A percentile compares a stretch with the other conserved stretches of the same genome.
Evolutionary conservation across 2,797 vertebrate genomes (phyloP).

Genomic region (Periophthalmus magnuspinnatus): DNA sequence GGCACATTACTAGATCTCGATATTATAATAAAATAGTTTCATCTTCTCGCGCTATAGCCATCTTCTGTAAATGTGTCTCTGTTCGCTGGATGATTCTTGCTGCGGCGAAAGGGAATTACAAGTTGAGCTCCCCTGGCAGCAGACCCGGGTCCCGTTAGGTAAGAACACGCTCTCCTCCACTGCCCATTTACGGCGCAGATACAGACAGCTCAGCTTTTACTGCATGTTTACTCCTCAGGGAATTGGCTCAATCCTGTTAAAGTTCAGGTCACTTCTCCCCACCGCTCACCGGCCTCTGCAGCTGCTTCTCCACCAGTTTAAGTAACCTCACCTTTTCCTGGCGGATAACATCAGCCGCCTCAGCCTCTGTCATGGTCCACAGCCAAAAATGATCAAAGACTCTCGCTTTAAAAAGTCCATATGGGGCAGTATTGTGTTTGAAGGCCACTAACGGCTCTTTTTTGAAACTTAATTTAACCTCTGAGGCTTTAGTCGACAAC

Average conservation of each 20-base stretch:
- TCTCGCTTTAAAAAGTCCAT: conserved; percentile 33
- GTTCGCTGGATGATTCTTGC: conserved; percentile 51
- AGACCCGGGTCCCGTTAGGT: conserved; percentile 67
- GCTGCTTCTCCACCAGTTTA: conserved; percentile 53
- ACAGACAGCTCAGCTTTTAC: conserved; percentile 74
- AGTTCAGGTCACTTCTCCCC: conserved; percentile 75
- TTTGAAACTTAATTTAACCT: conserved; percentile 24
- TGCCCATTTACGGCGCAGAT: conserved; percentile 77
- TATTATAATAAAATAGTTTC: conserved; percentile 14
- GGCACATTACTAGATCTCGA: conserved; percentile 26
- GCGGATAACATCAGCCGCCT: conserved; percentile 52
- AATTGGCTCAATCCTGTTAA: conserved; percentile 77
- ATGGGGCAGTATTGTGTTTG: conserved; percentile 31
- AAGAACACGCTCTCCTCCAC: conserved; percentile 70
- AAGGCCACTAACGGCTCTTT: conserved; percentile 27
- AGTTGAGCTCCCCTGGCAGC: conserved; percentile 69
- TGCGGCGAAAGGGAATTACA: conserved; percentile 63
- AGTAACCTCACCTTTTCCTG: conserved; percentile 48
- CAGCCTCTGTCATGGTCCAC: conserved; percentile 22
- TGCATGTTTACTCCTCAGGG: conserved; percentile 78
- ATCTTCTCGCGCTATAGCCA: conserved; percentile 21
- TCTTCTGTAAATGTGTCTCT: conserved; percentile 42
- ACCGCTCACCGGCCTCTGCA: conserved; percentile 37
- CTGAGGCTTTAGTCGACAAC: conserved; percentile 15
- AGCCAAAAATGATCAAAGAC: conserved; percentile 32